Conservation (phyloP, 2,797 vertebrate species). For the Acipenser transmontanus region DNA sequence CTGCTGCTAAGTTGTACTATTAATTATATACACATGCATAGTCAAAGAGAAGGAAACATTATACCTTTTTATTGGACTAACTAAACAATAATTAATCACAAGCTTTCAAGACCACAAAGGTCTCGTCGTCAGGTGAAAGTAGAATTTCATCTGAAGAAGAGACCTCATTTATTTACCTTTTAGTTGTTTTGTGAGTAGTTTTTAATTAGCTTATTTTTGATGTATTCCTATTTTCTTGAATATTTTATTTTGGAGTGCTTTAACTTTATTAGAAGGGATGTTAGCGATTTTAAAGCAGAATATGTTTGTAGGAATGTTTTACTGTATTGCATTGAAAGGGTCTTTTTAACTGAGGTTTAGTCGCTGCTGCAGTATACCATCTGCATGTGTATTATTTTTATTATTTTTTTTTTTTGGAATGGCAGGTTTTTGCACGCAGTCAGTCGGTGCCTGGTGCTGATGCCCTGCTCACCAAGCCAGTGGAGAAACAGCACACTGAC, state of each 20-base stretch:
- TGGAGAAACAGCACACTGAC: constrained; percentile 95
- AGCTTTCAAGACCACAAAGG: too few relatives aligned
- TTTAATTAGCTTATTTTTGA: background rate
- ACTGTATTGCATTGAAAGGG: background rate
- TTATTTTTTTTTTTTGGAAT: background rate
- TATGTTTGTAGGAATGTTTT: background rate
- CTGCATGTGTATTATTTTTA: constrained; percentile 15
- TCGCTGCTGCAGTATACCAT: background rate
- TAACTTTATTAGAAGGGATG: background rate
- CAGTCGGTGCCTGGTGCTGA: constrained; percentile 85
- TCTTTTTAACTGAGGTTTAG: constrained; percentile 10
- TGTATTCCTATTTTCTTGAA: background rate
- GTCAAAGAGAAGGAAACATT: too few relatives aligned
- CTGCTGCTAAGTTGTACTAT: background rate
- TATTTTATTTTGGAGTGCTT: background rate
- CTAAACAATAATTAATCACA: too few relatives aligned
- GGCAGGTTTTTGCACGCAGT: constrained; percentile 86
- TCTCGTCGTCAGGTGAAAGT: too few relatives aligned
- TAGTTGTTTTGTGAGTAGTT: too few relatives aligned
- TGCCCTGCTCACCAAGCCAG: constrained; percentile 82
- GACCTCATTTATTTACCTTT: too few relatives aligned
- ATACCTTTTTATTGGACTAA: too few relatives aligned
- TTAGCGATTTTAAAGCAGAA: background rate
- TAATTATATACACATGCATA: too few relatives aligned
- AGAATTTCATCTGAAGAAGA: too few relatives aligned